Base-by-base conservation (phyloP, 2,113 vertebrate species). In the Oncorhynchus mykiss region DNA sequence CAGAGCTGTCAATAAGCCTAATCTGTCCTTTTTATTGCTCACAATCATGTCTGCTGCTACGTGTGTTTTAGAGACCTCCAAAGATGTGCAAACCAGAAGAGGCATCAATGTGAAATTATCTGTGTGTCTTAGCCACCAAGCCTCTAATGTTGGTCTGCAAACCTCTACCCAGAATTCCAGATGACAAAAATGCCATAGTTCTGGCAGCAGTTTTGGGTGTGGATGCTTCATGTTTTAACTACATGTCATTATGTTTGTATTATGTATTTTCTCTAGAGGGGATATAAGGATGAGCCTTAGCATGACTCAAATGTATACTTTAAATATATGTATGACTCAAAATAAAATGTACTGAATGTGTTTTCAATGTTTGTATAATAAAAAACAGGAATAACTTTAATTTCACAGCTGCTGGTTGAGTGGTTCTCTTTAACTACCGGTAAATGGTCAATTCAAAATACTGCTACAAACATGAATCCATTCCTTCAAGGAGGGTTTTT, bases 171-270 rank as follows among this genome's bases (percentile, higher is more conserved):
- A 22, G 45, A 78, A 24, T 18, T 48, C 62, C 77, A 87, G 84
- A 89, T 88, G 88, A 84, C 79, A 90, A 78, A 86, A 81, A 92
- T 91, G 87, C 87, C 70, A 87, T 65, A 82, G 81, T 60, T 85
- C 81, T 83, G 84, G 85, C 84, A 72, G 83, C 75, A 75, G 71
- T 31, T 22, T 72, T 87, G 88, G 88, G 90, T 78, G 90, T 89
- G 89, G 89, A 87, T 80, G 70, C 80, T 73, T 65, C 24, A 25
- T 70, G 79, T 81, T 70, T 73, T 72, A 76, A 80, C 86, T 81
- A 81, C 85, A 49, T 91, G 18, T 91, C 76, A 91, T 92, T 91
- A 92, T 59, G 29, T 29, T 20, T 70, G 34, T 12, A 60, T 77
- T 76, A 11, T 80, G 27, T 68, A 66, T 31, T 65, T 65, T 27